Evolutionary conservation across 2,797 vertebrate species (phyloP).

Genomic region (Carduelis carduelis): DNA sequence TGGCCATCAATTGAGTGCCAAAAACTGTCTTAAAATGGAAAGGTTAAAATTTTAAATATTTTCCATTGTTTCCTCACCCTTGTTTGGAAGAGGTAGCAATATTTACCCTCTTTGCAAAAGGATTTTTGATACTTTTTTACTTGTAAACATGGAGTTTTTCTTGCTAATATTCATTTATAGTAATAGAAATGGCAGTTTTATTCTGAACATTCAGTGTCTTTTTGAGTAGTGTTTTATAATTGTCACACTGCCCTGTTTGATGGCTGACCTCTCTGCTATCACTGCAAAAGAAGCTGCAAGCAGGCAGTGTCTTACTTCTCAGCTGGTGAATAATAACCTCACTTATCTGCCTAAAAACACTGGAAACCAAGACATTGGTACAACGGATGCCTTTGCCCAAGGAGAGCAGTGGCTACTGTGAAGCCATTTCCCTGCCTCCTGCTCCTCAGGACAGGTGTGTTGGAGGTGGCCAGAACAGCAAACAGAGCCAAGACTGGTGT

Average conservation of each 20-base stretch:
- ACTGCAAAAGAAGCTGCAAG: background rate
- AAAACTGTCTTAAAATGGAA: background rate
- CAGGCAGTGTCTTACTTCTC: background rate
- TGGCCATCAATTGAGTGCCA: background rate
- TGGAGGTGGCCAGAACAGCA: background rate
- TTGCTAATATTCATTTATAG: background rate
- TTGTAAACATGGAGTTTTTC: background rate
- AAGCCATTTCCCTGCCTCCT: background rate
- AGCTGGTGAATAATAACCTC: background rate
- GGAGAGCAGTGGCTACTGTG: background rate
- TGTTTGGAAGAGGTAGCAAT: background rate
- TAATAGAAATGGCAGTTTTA: background rate
- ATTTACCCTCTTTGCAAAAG: background rate
- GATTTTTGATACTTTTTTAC: background rate
- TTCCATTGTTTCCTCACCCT: background rate
- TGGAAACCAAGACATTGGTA: background rate
- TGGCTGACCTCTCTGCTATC: background rate
- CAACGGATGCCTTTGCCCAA: background rate
- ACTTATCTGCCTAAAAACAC: background rate
- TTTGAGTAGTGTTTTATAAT: background rate
- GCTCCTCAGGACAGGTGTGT: background rate
- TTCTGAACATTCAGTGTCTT: background rate
- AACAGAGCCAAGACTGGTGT: background rate
- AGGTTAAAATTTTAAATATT: conserved; percentile 2
- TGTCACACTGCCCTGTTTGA: background rate